Conservation (phyloP, 2,888 invertebrate species). For the Lasioglossum pauxillum region DNA sequence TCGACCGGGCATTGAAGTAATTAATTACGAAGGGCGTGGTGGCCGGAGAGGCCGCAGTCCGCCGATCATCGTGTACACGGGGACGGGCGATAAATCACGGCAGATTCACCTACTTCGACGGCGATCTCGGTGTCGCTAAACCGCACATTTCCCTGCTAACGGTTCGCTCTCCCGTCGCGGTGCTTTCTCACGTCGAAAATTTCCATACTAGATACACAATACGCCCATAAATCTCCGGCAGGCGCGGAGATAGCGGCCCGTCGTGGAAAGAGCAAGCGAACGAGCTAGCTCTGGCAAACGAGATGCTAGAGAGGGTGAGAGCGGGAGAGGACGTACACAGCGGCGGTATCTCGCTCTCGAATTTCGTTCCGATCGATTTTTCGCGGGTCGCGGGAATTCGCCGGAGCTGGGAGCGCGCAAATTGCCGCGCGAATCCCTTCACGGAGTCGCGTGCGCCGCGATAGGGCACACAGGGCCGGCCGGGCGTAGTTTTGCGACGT, state of each 20-base stretch:
- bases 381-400: conserved; percentile 24
- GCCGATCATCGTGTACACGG: conserved; percentile 40
- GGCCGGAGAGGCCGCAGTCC: conserved; percentile 30
- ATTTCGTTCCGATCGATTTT: conserved; percentile 62
- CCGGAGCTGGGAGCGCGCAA: conserved; percentile 19
- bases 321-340: not conserved
- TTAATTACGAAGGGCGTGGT: conserved; percentile 45
- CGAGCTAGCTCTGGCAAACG: not conserved
- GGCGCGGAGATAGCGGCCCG: conserved; percentile 54
- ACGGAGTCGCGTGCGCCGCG: conserved; percentile 23
- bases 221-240: conserved; percentile 62
- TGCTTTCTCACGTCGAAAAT: conserved; percentile 65
- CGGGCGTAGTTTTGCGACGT: conserved; percentile 19
- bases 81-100: conserved; percentile 57
- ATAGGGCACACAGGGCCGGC: conserved; percentile 54
- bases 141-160: conserved; percentile 52
- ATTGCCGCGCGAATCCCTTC: conserved; percentile 45
- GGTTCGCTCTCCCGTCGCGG: conserved; percentile 46
- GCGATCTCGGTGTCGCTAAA: conserved; percentile 61
- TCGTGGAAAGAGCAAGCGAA: conserved; percentile 26
- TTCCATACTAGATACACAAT: conserved; percentile 64
- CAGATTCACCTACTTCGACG: conserved; percentile 67
- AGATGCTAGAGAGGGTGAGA: not conserved
- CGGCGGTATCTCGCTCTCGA: conserved; percentile 29
- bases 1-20: conserved; percentile 41